These are phyloP conservation scores for Melanostoma scalare DNA, from an alignment of 2,888 invertebrate genomes.

Conservation along the genomic window DNA sequence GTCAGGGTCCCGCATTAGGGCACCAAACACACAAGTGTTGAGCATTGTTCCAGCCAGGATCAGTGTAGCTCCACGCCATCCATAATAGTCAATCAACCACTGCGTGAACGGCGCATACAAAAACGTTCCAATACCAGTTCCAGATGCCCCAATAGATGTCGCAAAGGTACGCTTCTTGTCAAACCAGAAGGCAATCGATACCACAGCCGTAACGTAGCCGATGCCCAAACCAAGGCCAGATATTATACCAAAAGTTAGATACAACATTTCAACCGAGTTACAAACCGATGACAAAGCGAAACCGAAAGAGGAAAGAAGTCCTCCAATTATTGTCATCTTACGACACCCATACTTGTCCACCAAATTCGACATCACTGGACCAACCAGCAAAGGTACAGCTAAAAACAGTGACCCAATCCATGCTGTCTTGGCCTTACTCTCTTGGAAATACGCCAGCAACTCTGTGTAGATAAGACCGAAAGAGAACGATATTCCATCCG, in stretches of 20 bases:
- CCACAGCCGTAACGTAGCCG: conserved; percentile 94
- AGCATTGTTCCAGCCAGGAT: conserved; percentile 92
- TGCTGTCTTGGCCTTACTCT: conserved; percentile 92
- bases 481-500: conserved; percentile 96
- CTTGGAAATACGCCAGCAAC: conserved; percentile 90
- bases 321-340: conserved; percentile 89
- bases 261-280: conserved; percentile 89
- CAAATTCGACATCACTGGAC: conserved; percentile 92
- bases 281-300: conserved; percentile 89
- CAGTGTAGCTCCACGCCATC: conserved; percentile 93
- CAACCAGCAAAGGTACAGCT: conserved; percentile 92
- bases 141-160: conserved; percentile 93
- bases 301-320: conserved; percentile 88
- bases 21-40: conserved; percentile 92
- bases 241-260: conserved; percentile 92
- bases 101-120: conserved; percentile 93
- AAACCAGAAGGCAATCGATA: conserved; percentile 96
- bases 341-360: conserved; percentile 94
- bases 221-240: conserved; percentile 91
- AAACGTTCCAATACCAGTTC: conserved; percentile 94
- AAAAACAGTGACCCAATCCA: conserved; percentile 95
- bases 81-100: conserved; percentile 87
- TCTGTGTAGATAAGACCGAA: conserved; percentile 95
- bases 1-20: conserved; percentile 93
- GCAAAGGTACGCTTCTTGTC: conserved; percentile 93